phyloP scores from a whole-genome alignment of 2,113 vertebrate species.

The Danio rerio region GRCz12tu NC_133193.1:31034001-31034500 shows the following conservation, averaged over 20 bases:
- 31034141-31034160: conserved; percentile 73
- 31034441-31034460: not conserved
- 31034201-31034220: conserved; percentile 68
- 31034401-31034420: conserved; percentile 12
- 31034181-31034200: conserved; percentile 73
- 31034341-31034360: conserved; percentile 79
- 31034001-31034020: conserved; percentile 14
- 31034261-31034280: conserved; percentile 75
- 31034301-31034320: conserved; percentile 62
- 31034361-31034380: conserved; percentile 75
- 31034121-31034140: conserved; percentile 74
- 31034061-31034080: conserved; percentile 70
- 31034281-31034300: conserved; percentile 70
- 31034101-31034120: conserved; percentile 64
- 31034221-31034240: conserved; percentile 63
- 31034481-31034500: conserved; percentile 1
- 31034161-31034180: conserved; percentile 76
- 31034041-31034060: conserved; percentile 61
- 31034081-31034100: conserved; percentile 64
- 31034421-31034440: not conserved
- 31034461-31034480: not conserved
- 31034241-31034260: conserved; percentile 68
- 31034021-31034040: conserved; percentile 56
- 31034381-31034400: not conserved
- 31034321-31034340: conserved; percentile 75